phyloP scores from a whole-genome alignment of 1,140 invertebrate genomes.

The Globodera ellingtonae region DNA sequence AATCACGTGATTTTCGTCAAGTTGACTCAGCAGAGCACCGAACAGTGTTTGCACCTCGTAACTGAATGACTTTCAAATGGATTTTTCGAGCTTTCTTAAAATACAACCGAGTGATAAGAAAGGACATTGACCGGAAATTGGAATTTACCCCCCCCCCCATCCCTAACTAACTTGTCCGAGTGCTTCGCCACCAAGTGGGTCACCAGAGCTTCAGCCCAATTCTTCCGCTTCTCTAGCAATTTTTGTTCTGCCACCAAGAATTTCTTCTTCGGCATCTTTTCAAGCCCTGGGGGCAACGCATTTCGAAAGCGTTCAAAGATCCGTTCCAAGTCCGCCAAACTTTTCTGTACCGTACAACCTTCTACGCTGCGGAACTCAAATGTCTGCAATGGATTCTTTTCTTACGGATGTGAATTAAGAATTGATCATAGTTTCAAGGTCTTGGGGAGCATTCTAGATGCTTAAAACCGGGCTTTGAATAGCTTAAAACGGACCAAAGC shows the following conservation, averaged over 20 bases:
- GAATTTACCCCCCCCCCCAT: background rate
- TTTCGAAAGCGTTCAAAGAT: conserved; percentile 7
- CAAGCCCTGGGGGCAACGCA: conserved; percentile 43
- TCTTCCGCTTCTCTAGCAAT: conserved; percentile 52
- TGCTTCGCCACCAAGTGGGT: conserved; percentile 49
- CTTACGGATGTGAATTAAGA: too few relatives aligned
- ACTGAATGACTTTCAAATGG: conserved; percentile 32
- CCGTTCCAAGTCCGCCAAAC: background rate
- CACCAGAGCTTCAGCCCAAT: conserved; percentile 47
- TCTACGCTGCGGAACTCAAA: background rate
- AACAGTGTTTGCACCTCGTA: conserved; percentile 53
- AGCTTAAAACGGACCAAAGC: background rate
- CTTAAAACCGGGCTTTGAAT: background rate
- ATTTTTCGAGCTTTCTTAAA: too few relatives aligned
- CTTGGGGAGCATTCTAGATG: background rate
- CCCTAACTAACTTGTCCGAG: conserved; percentile 37
- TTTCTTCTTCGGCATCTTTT: conserved; percentile 53
- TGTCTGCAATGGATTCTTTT: background rate
- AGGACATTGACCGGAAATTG: too few relatives aligned
- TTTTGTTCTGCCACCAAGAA: conserved; percentile 48
- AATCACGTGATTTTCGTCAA: conserved; percentile 54
- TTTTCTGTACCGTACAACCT: background rate
- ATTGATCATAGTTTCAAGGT: too few relatives aligned
- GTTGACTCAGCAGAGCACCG: conserved; percentile 32
- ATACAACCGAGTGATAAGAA: too few relatives aligned